Base-by-base conservation (phyloP, 2,888 invertebrate species). In the Liopterus haemorrhoidalis region DNA sequence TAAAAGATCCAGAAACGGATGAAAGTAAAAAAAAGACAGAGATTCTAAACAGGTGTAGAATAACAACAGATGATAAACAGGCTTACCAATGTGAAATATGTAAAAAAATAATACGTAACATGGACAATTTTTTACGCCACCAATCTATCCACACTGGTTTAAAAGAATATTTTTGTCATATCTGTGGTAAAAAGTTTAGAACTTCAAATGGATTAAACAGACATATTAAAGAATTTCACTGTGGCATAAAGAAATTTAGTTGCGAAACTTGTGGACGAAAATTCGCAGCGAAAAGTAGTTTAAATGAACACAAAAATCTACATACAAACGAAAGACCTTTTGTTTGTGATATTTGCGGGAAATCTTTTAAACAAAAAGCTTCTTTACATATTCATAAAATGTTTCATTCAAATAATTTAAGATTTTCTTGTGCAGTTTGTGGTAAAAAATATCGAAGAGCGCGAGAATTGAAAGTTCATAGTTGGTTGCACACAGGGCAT, bases 291-390 rank as follows among this genome's bases (percentile, higher is more conserved):
- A 69, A 68, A 49, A 60, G 64, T 2, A 71, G 75, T 11, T 63
- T 71, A 27, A 66, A 66, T 11, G 75, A 77, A 50, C 79, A 79
- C 58, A 52, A 63, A 40, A 66, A 64, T 14, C 68, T 70, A 6
- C 78, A 78, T 55, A 63, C 66, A 1, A 62, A 66, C 8, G 54
- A 51, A 30, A 57, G 74, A 24, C 70, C 71, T 0, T 74, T 69
- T 58, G 63, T 73, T 15, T 79, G 78, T 55, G 74, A 74, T 43
- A 53, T 64, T 22, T 78, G 78, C 60, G 74, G 75, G 0, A 71
- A 70, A 50, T 65, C 68, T 3, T 75, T 72, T 49, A 71, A 71
- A 36, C 74, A 77, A 1, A 57, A 68, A 31, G 72, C 75, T 2
- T 74, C 75, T 5, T 56, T 76, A 45, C 66, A 74, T 33, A 68